Conservation (phyloP, 2,888 invertebrate species). For the Dysmachus trigonus region DNA sequence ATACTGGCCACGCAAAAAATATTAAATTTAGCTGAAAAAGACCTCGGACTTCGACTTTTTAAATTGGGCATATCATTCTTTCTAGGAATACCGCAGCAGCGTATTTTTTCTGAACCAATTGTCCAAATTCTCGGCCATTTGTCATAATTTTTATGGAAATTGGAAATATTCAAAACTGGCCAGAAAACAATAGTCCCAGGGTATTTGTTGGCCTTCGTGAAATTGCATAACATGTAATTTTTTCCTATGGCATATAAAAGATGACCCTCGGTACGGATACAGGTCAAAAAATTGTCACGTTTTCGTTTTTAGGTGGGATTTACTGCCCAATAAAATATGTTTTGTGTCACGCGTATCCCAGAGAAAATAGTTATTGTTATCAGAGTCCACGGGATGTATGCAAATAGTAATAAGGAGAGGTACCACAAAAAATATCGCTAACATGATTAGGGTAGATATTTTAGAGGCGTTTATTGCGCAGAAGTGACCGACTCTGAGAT, state of each 20-base stretch:
- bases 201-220: not conserved
- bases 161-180: not conserved
- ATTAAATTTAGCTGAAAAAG: not conserved
- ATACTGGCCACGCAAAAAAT: not conserved
- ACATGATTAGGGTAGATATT: not conserved
- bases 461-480: not conserved
- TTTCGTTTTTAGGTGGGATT: not conserved
- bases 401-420: not conserved
- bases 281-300: constrained; percentile 34
- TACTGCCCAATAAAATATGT: constrained; percentile 17
- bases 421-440: not conserved
- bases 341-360: not conserved
- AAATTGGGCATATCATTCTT: not conserved
- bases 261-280: constrained; percentile 11
- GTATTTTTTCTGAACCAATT: not conserved
- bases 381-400: not conserved
- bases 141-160: constrained; percentile 36
- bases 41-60: constrained; percentile 5
- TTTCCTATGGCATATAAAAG: constrained; percentile 4
- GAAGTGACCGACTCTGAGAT: not conserved
- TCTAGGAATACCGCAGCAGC: not conserved
- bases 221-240: not conserved
- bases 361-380: not conserved
- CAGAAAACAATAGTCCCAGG: not conserved
- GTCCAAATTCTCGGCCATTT: not conserved